Evolutionary conservation across 2,888 invertebrate species (phyloP), one percentile per base, ranked within the genome.

Genomic region (Melipona beecheii): DNA sequence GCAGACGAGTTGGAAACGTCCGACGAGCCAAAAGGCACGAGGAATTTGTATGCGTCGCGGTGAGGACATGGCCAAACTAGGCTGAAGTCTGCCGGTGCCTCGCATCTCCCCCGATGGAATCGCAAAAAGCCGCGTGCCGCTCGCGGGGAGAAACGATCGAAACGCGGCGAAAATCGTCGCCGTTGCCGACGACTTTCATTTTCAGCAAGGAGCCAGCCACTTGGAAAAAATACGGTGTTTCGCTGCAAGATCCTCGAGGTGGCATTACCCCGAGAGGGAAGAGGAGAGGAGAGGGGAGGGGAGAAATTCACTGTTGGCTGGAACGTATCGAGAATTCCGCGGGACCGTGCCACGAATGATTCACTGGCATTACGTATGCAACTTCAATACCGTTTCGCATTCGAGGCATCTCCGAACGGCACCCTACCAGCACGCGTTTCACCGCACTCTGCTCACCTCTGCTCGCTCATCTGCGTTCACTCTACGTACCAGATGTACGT

Each of bases 51-150:
- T 91, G 90, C 92, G 87, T 62, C 69, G 81, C 83, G 71, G 88
- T 86, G n/a, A 24, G 86, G 86, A 86, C 90, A 90, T 90, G 89
- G 89, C 92, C 92, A 92, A 92, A 92, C 91, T 91, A 90, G 91
- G 92, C 90, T 90, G 86, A 90, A 86, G 87, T 83, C 85, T 79
- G 86, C 91, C 43, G 91, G 90, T 90, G 82, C 88, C 90, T 91
- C 89, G 86, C 87, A 88, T 89, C 89, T 90, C 81, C 75, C 43
- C 84, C 83, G 86, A 87, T 80, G 86, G 75, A 72, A 70, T 70
- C 75, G 86, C 88, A 89, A 87, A 89, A 90, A 89, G 43, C 78
- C 65, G 66, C 69, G 64, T 79, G 82, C 80, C 88, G 76, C 68
- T 81, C 75, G 82, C 87, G 60, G 72, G 75, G 76, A 69, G 84